These are phyloP conservation scores for Monochamus alternatus DNA, from an alignment of 2,888 invertebrate species.

Conservation along the genomic window DNA sequence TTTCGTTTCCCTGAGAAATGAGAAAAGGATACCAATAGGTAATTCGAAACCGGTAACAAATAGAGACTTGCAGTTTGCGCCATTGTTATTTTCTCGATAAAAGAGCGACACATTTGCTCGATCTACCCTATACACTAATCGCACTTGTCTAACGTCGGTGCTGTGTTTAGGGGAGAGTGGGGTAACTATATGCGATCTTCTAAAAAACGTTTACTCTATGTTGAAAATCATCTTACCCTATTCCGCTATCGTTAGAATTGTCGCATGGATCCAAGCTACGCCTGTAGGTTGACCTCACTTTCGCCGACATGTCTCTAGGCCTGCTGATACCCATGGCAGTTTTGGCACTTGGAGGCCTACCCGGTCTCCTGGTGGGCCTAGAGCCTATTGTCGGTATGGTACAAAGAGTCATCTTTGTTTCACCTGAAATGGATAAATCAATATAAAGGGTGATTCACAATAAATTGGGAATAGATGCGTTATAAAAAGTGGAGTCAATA, in stretches of 20 bases:
- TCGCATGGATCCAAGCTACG: conserved; percentile 79
- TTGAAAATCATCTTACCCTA: conserved; percentile 73
- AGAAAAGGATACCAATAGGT: too few species aligned
- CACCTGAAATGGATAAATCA: conserved; percentile 68
- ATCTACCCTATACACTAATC: too few species aligned
- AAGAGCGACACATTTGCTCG: too few species aligned
- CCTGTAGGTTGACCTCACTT: conserved; percentile 67
- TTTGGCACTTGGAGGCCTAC: conserved; percentile 74
- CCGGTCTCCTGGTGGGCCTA: conserved; percentile 79
- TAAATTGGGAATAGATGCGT: neutral
- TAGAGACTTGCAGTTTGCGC: too few species aligned
- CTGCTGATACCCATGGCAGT: conserved; percentile 63
- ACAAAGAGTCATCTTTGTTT: conserved; percentile 79
- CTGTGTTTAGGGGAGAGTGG: too few species aligned
- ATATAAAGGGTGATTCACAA: neutral
- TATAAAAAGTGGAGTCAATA: too few species aligned
- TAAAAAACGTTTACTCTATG: too few species aligned
- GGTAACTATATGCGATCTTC: too few species aligned
- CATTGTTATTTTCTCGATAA: too few species aligned
- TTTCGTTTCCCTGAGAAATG: too few species aligned
- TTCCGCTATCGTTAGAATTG: conserved; percentile 92
- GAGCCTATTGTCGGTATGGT: conserved; percentile 79
- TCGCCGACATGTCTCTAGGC: conserved; percentile 65
- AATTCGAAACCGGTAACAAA: too few species aligned
- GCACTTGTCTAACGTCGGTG: too few species aligned